A percentile compares a stretch with the other conserved stretches of the same genome.
Conservation (phyloP, 2,797 vertebrate genomes). For the Tadarida brasiliensis region DNA sequence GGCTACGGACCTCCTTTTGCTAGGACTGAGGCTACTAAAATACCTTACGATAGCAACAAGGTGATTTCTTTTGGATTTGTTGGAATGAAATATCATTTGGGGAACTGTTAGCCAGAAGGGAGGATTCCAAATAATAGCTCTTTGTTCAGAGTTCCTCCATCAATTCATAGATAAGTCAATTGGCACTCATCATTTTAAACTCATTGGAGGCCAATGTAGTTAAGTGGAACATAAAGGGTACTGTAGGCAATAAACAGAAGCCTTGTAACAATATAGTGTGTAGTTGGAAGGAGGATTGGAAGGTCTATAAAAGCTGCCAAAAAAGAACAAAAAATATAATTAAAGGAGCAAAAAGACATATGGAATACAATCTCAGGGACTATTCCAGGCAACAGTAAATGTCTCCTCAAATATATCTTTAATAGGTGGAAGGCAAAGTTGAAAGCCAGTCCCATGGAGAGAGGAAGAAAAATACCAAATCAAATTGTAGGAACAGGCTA, state of each 20-base stretch:
- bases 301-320: constrained; percentile 80
- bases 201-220: constrained; percentile 79
- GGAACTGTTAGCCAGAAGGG: constrained; percentile 60
- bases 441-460: constrained; percentile 60
- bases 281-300: constrained; percentile 73
- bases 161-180: constrained; percentile 72
- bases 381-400: constrained; percentile 72
- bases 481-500: constrained; percentile 19
- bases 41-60: constrained; percentile 51
- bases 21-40: constrained; percentile 56
- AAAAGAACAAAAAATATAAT: constrained; percentile 80
- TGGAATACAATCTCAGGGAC: constrained; percentile 75
- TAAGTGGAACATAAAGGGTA: constrained; percentile 82
- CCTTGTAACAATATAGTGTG: constrained; percentile 80
- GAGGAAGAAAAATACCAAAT: constrained; percentile 51
- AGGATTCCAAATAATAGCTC: constrained; percentile 65
- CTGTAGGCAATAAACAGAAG: constrained; percentile 81
- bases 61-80: constrained; percentile 65
- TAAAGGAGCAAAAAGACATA: constrained; percentile 77
- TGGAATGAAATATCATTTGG: constrained; percentile 66
- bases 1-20: neutral
- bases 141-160: constrained; percentile 61
- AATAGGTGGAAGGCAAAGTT: constrained; percentile 64
- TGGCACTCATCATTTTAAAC: constrained; percentile 77
- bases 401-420: constrained; percentile 68